Evolutionary conservation across 1,140 invertebrate genomes (phyloP).

Genomic region (Macrocentrus cingulum): DNA sequence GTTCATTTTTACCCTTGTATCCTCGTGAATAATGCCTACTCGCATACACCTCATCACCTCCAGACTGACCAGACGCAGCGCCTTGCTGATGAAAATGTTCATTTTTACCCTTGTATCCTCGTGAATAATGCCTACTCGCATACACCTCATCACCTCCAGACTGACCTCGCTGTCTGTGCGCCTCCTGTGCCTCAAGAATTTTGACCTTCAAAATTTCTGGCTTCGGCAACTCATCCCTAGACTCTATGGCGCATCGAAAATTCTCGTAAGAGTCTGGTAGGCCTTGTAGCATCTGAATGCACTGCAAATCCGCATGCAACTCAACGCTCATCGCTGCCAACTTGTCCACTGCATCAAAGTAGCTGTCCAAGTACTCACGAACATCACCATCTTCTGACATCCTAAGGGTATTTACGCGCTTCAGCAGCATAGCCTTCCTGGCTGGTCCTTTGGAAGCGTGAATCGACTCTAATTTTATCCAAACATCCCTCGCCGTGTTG

Average conservation of each 20-base stretch:
- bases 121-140: too few species aligned
- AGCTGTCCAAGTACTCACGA: not conserved
- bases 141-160: too few species aligned
- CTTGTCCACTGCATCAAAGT: slow-evolving; percentile 11
- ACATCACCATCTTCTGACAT: not conserved
- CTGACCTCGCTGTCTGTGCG: too few species aligned
- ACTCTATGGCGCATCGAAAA: slow-evolving; percentile 5
- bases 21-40: too few species aligned
- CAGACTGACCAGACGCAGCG: too few species aligned
- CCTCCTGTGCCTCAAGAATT: too few species aligned
- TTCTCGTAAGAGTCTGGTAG: not conserved
- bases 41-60: too few species aligned
- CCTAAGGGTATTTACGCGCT: not conserved
- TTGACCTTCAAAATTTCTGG: too few species aligned
- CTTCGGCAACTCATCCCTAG: too few species aligned
- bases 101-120: too few species aligned
- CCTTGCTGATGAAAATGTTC: too few species aligned
- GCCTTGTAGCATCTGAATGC: not conserved
- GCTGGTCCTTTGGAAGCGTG: not conserved
- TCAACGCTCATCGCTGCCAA: not conserved
- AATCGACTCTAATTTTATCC: not conserved
- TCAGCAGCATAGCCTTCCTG: not conserved
- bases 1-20: too few species aligned
- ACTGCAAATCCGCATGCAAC: not conserved
- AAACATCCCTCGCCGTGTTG: not conserved